Evolutionary conservation across 2,113 vertebrate genomes (phyloP), one percentile per base, ranked within the genome.

Genomic region (Halcyon malimbica): DNA sequence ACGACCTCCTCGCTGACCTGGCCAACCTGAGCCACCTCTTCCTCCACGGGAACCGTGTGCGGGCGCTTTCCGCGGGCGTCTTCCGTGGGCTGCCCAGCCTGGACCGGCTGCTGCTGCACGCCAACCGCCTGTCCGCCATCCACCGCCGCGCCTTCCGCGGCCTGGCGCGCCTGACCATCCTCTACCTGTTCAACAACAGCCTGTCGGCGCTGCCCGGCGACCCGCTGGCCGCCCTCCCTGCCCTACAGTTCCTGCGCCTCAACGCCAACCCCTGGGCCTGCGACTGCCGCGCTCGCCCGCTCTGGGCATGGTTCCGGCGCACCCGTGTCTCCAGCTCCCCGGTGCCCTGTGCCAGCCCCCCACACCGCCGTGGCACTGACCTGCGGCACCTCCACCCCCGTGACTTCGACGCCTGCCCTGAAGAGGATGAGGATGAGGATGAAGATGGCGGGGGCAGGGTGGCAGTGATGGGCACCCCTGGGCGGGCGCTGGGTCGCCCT

Each of bases 141-240:
- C 98, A 99, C 94, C 98, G 98, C 21, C 98, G 97, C 67, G 99
- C 99, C 90, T 99, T 99, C 96, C 98, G 97, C 4, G 99, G 99
- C 79, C 98, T 99, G 88, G 98, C 98, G 42, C 98, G 99, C 70
- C 98, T 99, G 92, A 99, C 99, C 96, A 99, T 99, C 93, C 99
- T 99, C 88, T 99, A 99, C 97, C 98, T 99, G 91, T 99, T 99
- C 97, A 99, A 99, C 98, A 99, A 99, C 97, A 99, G 99, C 95
- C 98, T 99, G 96, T 97, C 97, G 4, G 98, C 99, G 54, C 98
- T 99, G 92, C 99, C 99, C 0, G 99, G 99, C 28, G 99, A 99
- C 98, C 98, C 98, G 13, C 98, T 99, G 97, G 98, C 97, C 24
- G 98, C 99, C 37, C 96, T 98, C 39, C 98, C 98, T 2, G 97